Conservation (phyloP, 2,797 vertebrate species). For the Cichlasoma orientale region DNA sequence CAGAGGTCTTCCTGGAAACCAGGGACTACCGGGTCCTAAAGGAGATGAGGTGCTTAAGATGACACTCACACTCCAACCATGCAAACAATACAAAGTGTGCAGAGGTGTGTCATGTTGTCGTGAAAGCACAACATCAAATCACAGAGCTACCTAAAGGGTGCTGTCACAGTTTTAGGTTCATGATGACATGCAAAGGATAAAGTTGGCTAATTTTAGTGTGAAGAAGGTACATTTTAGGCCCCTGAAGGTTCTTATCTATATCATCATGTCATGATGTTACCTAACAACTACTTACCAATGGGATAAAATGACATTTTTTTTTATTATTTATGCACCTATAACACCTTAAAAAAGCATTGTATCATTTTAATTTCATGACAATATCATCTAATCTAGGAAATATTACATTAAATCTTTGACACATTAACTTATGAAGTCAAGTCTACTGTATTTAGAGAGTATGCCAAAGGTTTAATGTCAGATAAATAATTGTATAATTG, state of each 20-base stretch:
- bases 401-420: neutral
- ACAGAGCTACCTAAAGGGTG: neutral
- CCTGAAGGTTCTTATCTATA: neutral
- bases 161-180: neutral
- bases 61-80: neutral
- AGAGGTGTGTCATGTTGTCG: neutral
- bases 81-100: neutral
- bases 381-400: neutral
- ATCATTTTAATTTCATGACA: neutral
- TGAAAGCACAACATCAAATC: neutral
- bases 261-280: neutral
- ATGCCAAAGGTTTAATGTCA: neutral
- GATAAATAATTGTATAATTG: neutral
- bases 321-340: neutral
- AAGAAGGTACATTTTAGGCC: neutral
- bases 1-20: conserved; percentile 91
- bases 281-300: neutral
- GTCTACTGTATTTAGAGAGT: neutral
- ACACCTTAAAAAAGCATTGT: neutral
- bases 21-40: conserved; percentile 89
- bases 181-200: neutral
- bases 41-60: conserved; percentile 84
- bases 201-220: neutral
- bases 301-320: neutral
- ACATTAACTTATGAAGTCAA: neutral